Base-by-base conservation (phyloP, 2,888 invertebrate genomes). In the Lacanobia wlatinum region DNA sequence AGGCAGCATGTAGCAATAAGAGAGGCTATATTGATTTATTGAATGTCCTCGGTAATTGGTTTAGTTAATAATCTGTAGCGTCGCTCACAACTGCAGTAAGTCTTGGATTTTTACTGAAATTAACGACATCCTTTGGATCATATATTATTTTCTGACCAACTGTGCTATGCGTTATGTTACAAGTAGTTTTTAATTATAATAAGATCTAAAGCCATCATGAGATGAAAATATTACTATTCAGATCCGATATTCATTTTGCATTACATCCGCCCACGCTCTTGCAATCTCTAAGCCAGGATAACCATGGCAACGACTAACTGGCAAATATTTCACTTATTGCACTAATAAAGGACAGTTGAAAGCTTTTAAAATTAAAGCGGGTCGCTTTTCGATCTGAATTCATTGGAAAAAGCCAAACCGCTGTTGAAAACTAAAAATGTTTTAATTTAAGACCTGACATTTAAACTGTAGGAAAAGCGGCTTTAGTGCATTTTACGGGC, bases 11-110 rank as follows among this genome's bases (percentile, higher is more conserved):
- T 43, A 52, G 8, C 18, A 53, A 52, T 52, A 68, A 28, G 43
- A 7, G 38, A 72, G 14, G 43, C 14, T 21, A 40, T 63, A 46
- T 52, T 16, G 52, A 73, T 64, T 72, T 63, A 46, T 28, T 28
- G 14, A 16, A 64, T 16, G 38, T n/a, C 52, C 12, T 43, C 16
- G 43, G n/a, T 28, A 18, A 59, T 18, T 50, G 3, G 1, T 12
- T 43, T 43, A 43, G 23, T 28, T 6, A n/a, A 63, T 48, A 63
- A 72, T n/a, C 43, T 46, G 14, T n/a, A 34, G 16, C n/a, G 2
- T 23, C 23, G 12, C 23, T 38, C 23, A 53, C n/a, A 55, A 8
- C 5, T 48, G 10, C 21, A 50, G 14, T 9, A 52, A 55, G 38
- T 28, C 34, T 10, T 10, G 14, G 5, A 48, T 40, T 34, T 38